phyloP scores from a whole-genome alignment of 2,113 vertebrate genomes.

The Eulemur rufifrons region DNA sequence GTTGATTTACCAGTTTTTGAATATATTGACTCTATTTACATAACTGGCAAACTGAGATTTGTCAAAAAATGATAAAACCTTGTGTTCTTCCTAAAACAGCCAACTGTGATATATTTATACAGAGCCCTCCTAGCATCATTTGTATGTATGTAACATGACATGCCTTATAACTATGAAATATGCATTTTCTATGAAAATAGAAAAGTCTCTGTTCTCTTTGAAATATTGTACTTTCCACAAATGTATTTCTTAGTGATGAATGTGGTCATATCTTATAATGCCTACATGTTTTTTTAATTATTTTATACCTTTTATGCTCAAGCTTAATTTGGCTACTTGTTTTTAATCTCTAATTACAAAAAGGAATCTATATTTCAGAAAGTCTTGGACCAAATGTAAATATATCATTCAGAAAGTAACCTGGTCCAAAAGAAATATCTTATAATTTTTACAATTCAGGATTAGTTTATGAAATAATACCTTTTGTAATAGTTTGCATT shows the following conservation, averaged over 20 bases:
- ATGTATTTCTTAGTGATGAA: neutral
- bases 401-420: neutral
- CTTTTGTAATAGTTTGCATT: neutral
- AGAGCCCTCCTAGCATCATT: neutral
- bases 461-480: neutral
- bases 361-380: neutral
- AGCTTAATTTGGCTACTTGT: neutral
- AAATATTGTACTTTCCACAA: neutral
- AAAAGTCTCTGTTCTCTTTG: neutral
- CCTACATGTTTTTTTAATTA: neutral
- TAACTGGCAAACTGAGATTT: neutral
- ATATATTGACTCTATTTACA: neutral
- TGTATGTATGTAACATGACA: neutral
- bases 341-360: conserved; percentile 27
- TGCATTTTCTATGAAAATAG: neutral
- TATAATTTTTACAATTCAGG: neutral
- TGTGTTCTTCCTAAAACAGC: neutral
- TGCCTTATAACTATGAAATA: neutral
- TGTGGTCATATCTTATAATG: neutral
- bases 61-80: neutral
- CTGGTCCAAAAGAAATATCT: neutral
- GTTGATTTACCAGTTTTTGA: neutral
- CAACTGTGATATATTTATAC: neutral
- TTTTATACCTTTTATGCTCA: neutral
- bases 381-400: neutral